phyloP scores from a whole-genome alignment of 1,140 invertebrate species.

The Ruditapes philippinarum region DNA sequence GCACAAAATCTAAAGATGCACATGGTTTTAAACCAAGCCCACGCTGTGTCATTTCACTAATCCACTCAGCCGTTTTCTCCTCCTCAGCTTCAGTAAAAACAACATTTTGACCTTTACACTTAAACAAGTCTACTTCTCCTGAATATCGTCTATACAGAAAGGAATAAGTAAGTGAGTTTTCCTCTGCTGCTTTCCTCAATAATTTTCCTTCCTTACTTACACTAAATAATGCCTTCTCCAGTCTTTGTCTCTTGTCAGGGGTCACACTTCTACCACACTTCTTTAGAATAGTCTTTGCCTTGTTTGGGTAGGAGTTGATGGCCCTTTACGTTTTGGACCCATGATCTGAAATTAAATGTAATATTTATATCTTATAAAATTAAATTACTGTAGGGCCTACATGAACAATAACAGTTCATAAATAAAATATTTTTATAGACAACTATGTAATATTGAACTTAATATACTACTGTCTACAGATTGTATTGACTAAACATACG shows the following conservation, averaged over 20 bases:
- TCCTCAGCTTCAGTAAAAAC: conserved; percentile 62
- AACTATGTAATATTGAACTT: too few relatives aligned
- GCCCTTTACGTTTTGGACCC: conserved; percentile 27
- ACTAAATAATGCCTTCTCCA: conserved; percentile 36
- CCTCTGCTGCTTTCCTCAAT: too few relatives aligned
- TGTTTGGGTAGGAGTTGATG: conserved; percentile 37
- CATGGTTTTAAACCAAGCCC: conserved; percentile 58
- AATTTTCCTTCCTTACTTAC: too few relatives aligned
- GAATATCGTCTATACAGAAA: not conserved
- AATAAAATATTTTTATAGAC: too few relatives aligned
- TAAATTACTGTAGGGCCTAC: too few relatives aligned
- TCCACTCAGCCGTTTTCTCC: conserved; percentile 56
- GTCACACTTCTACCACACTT: conserved; percentile 36
- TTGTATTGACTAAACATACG: too few relatives aligned
- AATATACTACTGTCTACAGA: too few relatives aligned
- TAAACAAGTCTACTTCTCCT: conserved; percentile 34
- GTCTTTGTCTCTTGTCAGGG: conserved; percentile 28
- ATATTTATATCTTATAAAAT: too few relatives aligned
- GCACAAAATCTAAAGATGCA: conserved; percentile 62
- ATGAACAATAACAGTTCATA: too few relatives aligned
- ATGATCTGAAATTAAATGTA: conserved; percentile 9
- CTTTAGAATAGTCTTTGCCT: not conserved
- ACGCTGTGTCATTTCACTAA: conserved; percentile 61
- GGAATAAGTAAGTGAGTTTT: not conserved
- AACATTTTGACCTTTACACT: conserved; percentile 45